These are phyloP conservation scores for Pitta sordida DNA, from an alignment of 2,113 vertebrate species.

Conservation along the genomic window DNA sequence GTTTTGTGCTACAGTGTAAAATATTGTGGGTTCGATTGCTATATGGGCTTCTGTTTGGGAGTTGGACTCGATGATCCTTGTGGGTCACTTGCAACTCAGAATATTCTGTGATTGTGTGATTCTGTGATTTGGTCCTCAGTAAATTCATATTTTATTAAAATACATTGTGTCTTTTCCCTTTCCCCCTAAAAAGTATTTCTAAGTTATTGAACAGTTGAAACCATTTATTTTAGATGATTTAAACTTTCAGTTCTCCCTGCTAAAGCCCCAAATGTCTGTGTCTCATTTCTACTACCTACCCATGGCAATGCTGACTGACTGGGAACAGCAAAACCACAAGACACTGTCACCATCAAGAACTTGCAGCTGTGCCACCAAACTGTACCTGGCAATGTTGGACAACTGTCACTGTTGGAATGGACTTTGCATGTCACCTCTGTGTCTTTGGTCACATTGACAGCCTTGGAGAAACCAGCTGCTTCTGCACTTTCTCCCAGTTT, in stretches of 20 bases:
- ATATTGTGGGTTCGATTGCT: too few relatives aligned
- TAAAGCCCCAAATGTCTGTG: background rate
- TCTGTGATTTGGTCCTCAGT: background rate
- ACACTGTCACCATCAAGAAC: background rate
- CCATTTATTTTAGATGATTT: background rate
- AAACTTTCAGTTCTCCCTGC: background rate
- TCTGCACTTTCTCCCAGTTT: background rate
- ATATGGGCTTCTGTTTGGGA: too few relatives aligned
- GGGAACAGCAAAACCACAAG: background rate
- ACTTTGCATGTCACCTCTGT: background rate
- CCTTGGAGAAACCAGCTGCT: conserved; percentile 33
- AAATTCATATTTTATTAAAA: background rate
- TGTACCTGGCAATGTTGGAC: background rate
- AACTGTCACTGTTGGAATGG: accelerated
- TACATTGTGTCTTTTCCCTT: accelerated
- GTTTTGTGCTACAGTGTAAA: background rate
- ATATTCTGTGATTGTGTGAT: too few relatives aligned
- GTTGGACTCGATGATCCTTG: too few relatives aligned
- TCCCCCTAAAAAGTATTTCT: background rate
- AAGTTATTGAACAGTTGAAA: background rate
- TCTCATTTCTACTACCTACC: background rate
- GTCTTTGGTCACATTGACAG: background rate
- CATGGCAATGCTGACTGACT: background rate
- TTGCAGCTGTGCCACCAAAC: background rate
- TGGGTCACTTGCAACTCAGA: too few relatives aligned